Conservation (phyloP, 2,797 vertebrate species). For the Urosaurus nigricauda region DNA sequence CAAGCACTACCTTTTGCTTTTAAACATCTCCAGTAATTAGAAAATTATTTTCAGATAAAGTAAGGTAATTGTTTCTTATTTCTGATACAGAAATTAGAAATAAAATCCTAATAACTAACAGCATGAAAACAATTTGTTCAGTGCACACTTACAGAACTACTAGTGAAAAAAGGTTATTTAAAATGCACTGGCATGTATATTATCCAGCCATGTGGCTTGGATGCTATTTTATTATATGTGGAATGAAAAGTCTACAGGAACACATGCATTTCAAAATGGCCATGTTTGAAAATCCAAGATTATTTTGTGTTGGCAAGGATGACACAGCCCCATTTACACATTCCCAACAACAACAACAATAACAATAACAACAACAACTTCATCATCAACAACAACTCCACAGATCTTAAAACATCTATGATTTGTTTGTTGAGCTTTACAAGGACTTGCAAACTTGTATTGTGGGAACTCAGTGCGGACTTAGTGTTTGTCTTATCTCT, state of each 20-base stretch:
- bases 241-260: constrained; percentile 3
- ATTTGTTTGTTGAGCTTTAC: too few species aligned
- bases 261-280: background rate
- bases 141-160: constrained; percentile 1
- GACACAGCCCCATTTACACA: too few species aligned
- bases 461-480: too few species aligned
- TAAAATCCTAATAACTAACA: constrained; percentile 46
- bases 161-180: constrained; percentile 33
- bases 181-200: background rate
- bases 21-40: constrained; percentile 46
- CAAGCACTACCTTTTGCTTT: constrained; percentile 34
- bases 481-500: too few species aligned
- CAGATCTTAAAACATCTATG: too few species aligned
- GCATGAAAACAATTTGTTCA: constrained; percentile 28
- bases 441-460: too few species aligned
- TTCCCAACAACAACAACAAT: too few species aligned
- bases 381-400: too few species aligned
- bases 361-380: too few species aligned
- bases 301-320: too few species aligned
- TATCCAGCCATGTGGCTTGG: constrained; percentile 1
- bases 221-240: background rate
- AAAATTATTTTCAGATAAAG: constrained; percentile 36
- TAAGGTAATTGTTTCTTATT: constrained; percentile 48
- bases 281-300: background rate
- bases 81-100: constrained; percentile 13